A percentile compares a stretch with the other conserved stretches of the same genome.
These are phyloP conservation scores for Erannis defoliaria DNA, from an alignment of 2,888 invertebrate genomes.

Conservation along the genomic window DNA sequence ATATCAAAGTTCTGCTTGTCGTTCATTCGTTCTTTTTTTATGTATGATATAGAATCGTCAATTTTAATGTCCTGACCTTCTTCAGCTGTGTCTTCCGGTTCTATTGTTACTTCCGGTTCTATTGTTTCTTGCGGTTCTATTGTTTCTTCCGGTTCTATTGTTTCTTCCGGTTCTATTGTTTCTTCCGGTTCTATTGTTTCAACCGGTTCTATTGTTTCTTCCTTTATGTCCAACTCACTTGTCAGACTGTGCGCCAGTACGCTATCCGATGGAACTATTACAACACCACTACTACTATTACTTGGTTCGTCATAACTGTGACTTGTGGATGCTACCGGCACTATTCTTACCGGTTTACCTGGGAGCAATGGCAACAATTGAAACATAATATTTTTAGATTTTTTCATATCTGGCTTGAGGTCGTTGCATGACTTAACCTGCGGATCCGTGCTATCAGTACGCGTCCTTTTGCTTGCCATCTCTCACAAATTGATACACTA, in stretches of 20 bases:
- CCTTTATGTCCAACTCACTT: constrained; percentile 4
- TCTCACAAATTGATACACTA: background rate
- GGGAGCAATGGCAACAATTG: background rate
- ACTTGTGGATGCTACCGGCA: background rate
- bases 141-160: no score
- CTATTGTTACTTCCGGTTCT: no score
- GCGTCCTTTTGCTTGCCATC: constrained; percentile 7
- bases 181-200: no score
- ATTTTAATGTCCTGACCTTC: background rate
- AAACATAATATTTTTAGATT: background rate
- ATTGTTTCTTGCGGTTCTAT: no score
- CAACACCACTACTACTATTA: background rate
- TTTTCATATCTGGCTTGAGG: background rate
- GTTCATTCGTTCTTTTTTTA: background rate
- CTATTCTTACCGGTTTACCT: background rate
- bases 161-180: no score
- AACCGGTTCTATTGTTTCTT: no score
- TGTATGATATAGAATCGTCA: background rate
- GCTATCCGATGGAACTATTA: background rate
- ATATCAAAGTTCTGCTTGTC: background rate
- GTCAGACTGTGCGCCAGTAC: background rate
- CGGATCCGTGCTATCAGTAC: background rate
- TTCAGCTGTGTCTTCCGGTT: no score
- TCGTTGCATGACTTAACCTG: background rate
- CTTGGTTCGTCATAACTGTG: background rate